Evolutionary conservation across 2,113 vertebrate species (phyloP).

Genomic region (Leiothrix lutea): DNA sequence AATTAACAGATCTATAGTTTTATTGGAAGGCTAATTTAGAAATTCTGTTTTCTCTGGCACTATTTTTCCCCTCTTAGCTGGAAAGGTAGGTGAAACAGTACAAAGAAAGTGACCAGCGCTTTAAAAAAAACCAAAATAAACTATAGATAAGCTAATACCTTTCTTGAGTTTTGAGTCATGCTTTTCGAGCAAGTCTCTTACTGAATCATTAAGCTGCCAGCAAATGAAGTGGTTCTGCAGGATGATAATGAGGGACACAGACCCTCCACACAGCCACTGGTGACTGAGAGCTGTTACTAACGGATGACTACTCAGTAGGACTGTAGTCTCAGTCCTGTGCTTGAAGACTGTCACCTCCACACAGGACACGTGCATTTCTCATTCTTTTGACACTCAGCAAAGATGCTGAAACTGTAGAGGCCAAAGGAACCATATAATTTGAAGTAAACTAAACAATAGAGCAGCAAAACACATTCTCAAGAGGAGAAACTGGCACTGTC

Average conservation of each 20-base stretch:
- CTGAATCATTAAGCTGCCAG: background rate
- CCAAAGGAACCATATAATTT: background rate
- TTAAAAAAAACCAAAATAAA: background rate
- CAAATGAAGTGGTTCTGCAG: conserved; percentile 6
- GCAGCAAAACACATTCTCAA: background rate
- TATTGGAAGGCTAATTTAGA: conserved; percentile 39
- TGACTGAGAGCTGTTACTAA: background rate
- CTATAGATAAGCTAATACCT: background rate
- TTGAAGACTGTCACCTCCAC: background rate
- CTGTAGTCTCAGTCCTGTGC: background rate
- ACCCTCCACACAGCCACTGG: background rate
- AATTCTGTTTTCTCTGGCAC: conserved; percentile 22
- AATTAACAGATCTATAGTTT: conserved; percentile 45
- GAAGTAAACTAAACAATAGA: background rate
- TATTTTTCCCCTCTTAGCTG: background rate
- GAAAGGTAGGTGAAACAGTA: background rate
- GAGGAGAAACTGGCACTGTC: background rate
- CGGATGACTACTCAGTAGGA: background rate
- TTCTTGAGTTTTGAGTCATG: background rate
- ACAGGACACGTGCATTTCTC: background rate
- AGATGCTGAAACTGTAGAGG: background rate
- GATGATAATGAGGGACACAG: background rate
- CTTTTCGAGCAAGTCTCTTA: background rate
- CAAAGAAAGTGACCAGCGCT: background rate
- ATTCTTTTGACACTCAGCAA: background rate